Conservation (phyloP, 2,888 invertebrate species). For the Onthophagus sagittarius region DNA sequence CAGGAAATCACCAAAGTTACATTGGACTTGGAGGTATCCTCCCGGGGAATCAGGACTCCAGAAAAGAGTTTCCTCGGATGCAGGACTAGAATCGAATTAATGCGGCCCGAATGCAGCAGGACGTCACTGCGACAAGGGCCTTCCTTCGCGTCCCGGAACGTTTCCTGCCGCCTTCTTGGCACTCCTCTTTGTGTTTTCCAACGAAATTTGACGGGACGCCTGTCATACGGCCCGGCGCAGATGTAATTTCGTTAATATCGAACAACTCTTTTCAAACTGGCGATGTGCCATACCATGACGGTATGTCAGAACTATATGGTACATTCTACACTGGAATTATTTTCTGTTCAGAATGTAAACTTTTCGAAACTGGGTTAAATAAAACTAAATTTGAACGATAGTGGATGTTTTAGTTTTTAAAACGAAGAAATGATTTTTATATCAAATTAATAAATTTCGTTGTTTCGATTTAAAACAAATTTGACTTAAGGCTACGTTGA, state of each 20-base stretch:
- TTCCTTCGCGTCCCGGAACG: not conserved
- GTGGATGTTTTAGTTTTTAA: too few relatives aligned
- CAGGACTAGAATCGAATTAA: not conserved
- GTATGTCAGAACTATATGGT: not conserved
- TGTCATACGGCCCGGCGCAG: not conserved
- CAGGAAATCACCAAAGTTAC: not conserved
- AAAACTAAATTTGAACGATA: too few relatives aligned
- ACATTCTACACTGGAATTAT: not conserved
- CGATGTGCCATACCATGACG: not conserved
- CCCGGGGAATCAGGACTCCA: not conserved
- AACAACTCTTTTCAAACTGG: not conserved
- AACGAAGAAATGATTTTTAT: too few relatives aligned
- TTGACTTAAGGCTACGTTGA: too few relatives aligned
- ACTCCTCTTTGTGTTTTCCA: not conserved
- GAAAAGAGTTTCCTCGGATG: not conserved
- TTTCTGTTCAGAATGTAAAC: not conserved
- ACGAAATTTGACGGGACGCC: not conserved
- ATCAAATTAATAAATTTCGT: too few relatives aligned
- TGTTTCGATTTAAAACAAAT: too few relatives aligned
- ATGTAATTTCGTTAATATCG: not conserved
- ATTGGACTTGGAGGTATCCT: not conserved
- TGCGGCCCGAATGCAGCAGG: not conserved
- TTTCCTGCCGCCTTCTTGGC: not conserved
- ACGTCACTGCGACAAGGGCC: not conserved
- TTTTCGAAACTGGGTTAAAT: not conserved